Evolutionary conservation across 2,113 vertebrate genomes (phyloP).

Genomic region (Anolis sagrei): DNA sequence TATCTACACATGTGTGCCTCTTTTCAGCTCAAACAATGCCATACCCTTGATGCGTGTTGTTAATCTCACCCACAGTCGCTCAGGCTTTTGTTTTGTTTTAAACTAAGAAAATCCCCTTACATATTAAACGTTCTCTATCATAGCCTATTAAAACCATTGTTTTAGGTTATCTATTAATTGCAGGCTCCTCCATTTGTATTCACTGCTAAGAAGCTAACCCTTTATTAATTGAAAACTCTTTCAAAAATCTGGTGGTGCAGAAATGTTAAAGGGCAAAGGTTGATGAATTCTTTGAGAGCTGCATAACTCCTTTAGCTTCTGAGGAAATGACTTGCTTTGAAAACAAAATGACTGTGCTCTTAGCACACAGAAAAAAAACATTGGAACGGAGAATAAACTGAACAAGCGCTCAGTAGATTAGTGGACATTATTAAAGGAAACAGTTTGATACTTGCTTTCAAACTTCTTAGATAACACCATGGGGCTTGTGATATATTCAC

Average conservation of each 20-base stretch:
- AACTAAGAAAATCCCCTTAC: slow-evolving; percentile 80
- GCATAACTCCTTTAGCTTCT: slow-evolving; percentile 50
- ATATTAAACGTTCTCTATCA: slow-evolving; percentile 75
- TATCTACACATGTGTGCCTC: slow-evolving; percentile 79
- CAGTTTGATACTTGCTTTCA: slow-evolving; percentile 8
- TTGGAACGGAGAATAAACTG: background rate
- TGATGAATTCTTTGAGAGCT: slow-evolving; percentile 57
- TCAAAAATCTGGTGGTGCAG: slow-evolving; percentile 31
- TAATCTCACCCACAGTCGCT: slow-evolving; percentile 78
- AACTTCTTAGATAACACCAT: background rate
- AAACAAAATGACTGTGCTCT: background rate
- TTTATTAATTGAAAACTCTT: slow-evolving; percentile 56
- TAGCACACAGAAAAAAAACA: background rate
- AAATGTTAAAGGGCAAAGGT: slow-evolving; percentile 66
- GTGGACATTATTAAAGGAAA: slow-evolving; percentile 9
- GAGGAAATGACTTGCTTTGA: slow-evolving; percentile 48
- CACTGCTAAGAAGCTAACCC: slow-evolving; percentile 56
- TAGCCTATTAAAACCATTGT: slow-evolving; percentile 86
- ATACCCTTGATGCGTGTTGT: slow-evolving; percentile 64
- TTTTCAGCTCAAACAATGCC: slow-evolving; percentile 76
- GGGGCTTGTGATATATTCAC: background rate
- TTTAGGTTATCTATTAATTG: slow-evolving; percentile 81
- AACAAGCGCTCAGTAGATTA: slow-evolving; percentile 9
- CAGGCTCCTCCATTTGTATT: slow-evolving; percentile 70
- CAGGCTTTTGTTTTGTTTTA: slow-evolving; percentile 74